Evolutionary conservation across 2,888 invertebrate genomes (phyloP), one percentile per base, ranked within the genome.

Genomic region (Deladenus siricidicola): DNA sequence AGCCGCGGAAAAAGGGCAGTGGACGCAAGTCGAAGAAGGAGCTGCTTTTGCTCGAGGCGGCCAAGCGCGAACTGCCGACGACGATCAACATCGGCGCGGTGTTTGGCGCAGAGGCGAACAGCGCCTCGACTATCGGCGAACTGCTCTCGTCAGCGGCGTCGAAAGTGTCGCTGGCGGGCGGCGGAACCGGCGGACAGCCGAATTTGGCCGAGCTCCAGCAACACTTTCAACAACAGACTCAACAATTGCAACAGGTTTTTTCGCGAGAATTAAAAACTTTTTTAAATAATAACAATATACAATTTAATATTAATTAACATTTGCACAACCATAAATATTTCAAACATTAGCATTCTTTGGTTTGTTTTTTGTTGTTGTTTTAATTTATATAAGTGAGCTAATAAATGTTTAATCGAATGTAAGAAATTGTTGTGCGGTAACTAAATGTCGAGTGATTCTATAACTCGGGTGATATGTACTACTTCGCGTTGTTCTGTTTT

Each of bases 1-100:
- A 60, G 45, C 24, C 24, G 45, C 42, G 58, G 23, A 60, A 60
- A 49, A 60, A 60, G 39, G 51, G 51, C 24, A 58, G 58, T 51
- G 60, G 58, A 3, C 49, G 51, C 19, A 58, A 58, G 51, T 42
- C 50, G 42, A 58, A 52, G 51, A 58, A 58, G 21, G 51, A 58
- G 14, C 8, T 58, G 44, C 34, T 24, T 1, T 10, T 34, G 42
- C 23, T 17, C 28, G 47, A 45, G 39, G 14, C 56, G 28, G 55
- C 26, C 39, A 34, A 34, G 39, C 39, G 14, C 39, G 39, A 34
- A 14, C n/a, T n/a, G n/a, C n/a, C n/a, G n/a, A n/a, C n/a, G n/a
- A n/a, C n/a, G n/a, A 34, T 34, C 39, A 14, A 34, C 39, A 34
- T 34, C 39, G n/a, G n/a, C n/a, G n/a, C n/a, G n/a, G n/a, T n/a